Base-by-base conservation (phyloP, 2,113 vertebrate species). In the Cyanoliseus patagonus region DNA sequence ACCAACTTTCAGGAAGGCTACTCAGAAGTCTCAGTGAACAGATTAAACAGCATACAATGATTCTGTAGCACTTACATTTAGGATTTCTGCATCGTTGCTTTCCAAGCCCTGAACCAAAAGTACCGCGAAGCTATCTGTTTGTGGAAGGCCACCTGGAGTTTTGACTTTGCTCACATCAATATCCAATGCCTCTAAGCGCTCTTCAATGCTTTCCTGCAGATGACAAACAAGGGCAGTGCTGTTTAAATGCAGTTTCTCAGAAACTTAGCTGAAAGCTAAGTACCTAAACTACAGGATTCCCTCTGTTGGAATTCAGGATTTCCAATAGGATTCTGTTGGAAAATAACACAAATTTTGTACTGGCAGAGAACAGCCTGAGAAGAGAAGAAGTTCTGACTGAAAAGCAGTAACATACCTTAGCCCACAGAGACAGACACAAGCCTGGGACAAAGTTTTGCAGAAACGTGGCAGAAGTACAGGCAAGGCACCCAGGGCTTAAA, bases 81-180 rank as follows among this genome's bases (percentile, higher is more conserved):
- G 94, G 95, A 99, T 99, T 88, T 95, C 97, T 20, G 96, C 17
- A 24, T 99, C 99, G 1, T 98, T 98, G 96, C 99, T 99, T 98
- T 99, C 99, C 97, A 99, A 97, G 33, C 99, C 99, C 86, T 99
- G 99, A 24, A 99, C 98, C 55, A 99, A 96, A 83, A 99, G 98
- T 66, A 99, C 98, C 0, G 99, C 98, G 37, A 98, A 99, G 92
- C 98, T 99, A 86, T 99, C 99, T 0, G 98, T 99, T 96, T 99
- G 99, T 13, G 98, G 98, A 73, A 98, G 97, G 17, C 94, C 95
- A 13, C 96, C 98, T 74, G 98, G 98, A 88, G 77, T 91, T 67
- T 96, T 98, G 9, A 97, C 97, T 93, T 98, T 98, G 67, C 89
- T 85, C 27, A 96, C 83, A 25, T 98, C 98, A 59, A 99, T 98